Evolutionary conservation across 2,888 invertebrate species (phyloP), one percentile per base, ranked within the genome.

Genomic region (Plagodis dolabraria): DNA sequence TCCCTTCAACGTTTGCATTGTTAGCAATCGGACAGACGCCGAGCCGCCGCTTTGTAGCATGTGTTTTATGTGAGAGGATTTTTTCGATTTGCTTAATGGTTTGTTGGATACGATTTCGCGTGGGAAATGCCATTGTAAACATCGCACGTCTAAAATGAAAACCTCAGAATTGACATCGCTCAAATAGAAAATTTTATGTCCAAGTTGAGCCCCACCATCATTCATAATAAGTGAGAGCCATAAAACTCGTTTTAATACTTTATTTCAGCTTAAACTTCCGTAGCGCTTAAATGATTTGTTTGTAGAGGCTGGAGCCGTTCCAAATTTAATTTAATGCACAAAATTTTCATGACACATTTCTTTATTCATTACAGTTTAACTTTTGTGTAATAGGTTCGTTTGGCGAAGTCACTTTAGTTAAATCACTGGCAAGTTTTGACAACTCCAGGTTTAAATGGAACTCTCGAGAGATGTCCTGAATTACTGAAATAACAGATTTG

Each of bases 241-340:
- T 88, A 86, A 89, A 89, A 85, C 85, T 87, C 85, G 78, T 86
- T 87, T 85, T 85, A 85, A 90, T 89, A 87, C 85, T 88, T 89
- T 89, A 90, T 89, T 87, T 85, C 79, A 80, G 87, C 85, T 88
- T 87, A 87, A 91, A 87, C 86, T 89, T 91, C 85, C 86, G 83
- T 82, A 74, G 80, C 86, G 84, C 82, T 89, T 87, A 90, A 90
- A 89, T 89, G 86, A 90, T 90, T 86, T 89, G 85, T 84, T 86
- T 83, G 82, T 75, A 64, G 83, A 83, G 86, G 82, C 86, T 91
- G 91, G 89, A 87, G 79, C 80, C 75, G 81, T 79, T 89, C 90
- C 88, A 91, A 92, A 91, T 92, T 89, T 85, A 89, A 90, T 90
- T 90, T 87, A 83, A 85, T 85, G 80, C 81, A 82, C 83, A 81